Evolutionary conservation across 53 echinoderm and acorn worm genomes (phyloP).

Genomic region (Mesocentrotus franciscanus): DNA sequence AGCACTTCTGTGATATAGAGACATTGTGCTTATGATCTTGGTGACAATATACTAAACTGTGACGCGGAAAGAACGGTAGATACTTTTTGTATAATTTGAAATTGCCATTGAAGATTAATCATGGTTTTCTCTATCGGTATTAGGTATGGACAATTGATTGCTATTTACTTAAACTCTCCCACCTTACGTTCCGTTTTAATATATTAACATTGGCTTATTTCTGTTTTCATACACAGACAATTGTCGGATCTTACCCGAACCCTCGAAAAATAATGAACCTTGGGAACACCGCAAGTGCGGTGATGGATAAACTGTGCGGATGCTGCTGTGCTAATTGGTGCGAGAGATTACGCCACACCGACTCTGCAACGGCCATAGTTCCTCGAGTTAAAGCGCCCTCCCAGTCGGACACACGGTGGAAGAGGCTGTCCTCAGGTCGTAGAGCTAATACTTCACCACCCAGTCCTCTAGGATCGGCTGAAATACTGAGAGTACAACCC

Average conservation of each 20-base stretch:
- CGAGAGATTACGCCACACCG: constrained; percentile 57
- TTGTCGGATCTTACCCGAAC: neutral
- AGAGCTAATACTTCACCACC: constrained; percentile 44
- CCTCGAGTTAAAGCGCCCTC: constrained; percentile 59
- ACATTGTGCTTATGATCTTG: too few species aligned
- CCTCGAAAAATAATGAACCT: constrained; percentile 56
- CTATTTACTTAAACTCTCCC: too few species aligned
- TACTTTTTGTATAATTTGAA: too few species aligned
- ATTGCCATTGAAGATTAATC: too few species aligned
- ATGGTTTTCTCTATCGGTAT: too few species aligned
- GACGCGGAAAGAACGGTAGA: too few species aligned
- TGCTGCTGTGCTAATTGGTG: constrained; percentile 62
- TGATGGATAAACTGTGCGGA: constrained; percentile 67
- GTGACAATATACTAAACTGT: too few species aligned
- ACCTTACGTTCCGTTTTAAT: neutral
- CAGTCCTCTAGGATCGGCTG: constrained; percentile 51
- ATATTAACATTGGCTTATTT: neutral
- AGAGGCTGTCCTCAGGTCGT: constrained; percentile 56
- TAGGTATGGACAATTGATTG: too few species aligned
- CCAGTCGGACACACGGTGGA: constrained; percentile 58
- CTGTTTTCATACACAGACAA: neutral
- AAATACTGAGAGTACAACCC: constrained; percentile 57
- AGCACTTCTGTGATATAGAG: too few species aligned
- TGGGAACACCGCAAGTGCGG: constrained; percentile 55
- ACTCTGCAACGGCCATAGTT: constrained; percentile 60